A percentile compares a stretch with the other conserved stretches of the same genome.
phyloP scores from a whole-genome alignment of 1,140 invertebrate genomes.

The Andricus grossulariae region DNA sequence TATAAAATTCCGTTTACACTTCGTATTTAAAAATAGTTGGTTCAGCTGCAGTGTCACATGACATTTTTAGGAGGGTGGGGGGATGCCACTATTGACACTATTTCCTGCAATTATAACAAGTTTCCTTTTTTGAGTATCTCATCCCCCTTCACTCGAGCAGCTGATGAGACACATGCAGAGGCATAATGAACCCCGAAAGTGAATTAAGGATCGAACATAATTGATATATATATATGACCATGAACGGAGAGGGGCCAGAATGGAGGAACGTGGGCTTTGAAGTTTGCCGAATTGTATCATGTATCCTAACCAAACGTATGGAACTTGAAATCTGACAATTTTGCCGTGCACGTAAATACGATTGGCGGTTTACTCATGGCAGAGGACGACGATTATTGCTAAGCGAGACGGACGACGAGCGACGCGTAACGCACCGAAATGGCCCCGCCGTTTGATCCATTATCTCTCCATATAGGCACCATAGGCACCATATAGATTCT shows the following conservation, averaged over 20 bases:
- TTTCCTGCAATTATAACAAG: too few species aligned
- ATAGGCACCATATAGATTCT: background rate
- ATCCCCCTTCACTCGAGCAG: background rate
- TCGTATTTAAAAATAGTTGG: too few species aligned
- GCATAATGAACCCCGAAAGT: constrained; percentile 4
- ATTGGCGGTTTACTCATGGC: background rate
- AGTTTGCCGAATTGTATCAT: constrained; percentile 18
- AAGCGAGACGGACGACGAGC: constrained; percentile 15
- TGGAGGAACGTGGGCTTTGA: constrained; percentile 9
- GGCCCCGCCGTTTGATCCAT: constrained; percentile 56
- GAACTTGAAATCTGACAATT: constrained; percentile 19
- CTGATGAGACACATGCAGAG: background rate
- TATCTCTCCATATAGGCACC: constrained; percentile 32
- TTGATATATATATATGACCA: background rate
- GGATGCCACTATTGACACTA: too few species aligned
- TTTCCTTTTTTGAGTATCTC: too few species aligned
- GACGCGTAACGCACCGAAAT: constrained; percentile 13
- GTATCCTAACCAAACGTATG: background rate
- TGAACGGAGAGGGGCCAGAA: background rate
- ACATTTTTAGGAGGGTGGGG: too few species aligned
- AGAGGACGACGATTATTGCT: constrained; percentile 11
- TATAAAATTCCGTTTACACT: too few species aligned
- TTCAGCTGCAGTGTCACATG: too few species aligned
- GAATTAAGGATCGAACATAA: constrained; percentile 4
- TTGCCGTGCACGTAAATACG: constrained; percentile 25